Evolutionary conservation across 2,888 invertebrate genomes (phyloP), one percentile per base, ranked within the genome.

Genomic region (Drosophila bunnanda): DNA sequence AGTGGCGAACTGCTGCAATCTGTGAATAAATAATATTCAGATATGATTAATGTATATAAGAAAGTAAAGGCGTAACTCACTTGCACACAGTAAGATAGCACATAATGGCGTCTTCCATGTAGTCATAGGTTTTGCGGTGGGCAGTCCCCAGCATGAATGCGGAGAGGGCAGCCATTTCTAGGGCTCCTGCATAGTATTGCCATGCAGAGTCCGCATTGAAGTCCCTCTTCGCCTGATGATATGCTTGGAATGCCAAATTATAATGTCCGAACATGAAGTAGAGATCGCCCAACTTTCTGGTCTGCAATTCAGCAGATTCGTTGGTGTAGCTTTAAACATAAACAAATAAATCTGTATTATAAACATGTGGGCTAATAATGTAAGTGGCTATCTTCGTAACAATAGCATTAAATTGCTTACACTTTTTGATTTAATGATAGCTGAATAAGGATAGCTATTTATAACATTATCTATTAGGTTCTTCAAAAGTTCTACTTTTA

Each of bases 261-360:
- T 98, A 98, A 90, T 98, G 96, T 5, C 98, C 97, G 92, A 99
- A 98, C 94, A 99, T 95, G 92, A 99, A 99, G 93, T 98, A 98
- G 9, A 99, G 93, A 93, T 99, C 99, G 0, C 97, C 99, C 44
- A 99, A 93, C 66, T 98, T 96, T 69, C 99, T 94, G 54, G 98
- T 94, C 92, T 99, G 98, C 75, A 99, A 93, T 93, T 99, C 99
- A 0, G 97, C 96, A 25, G 97, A 96, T 89, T 97, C 97, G 44
- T 94, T 93, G 25, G 96, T 95, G 90, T 97, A 97, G 82, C 96
- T 97, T 28, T 20, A n/a, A 54, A 46, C 1, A 22, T 25, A 15
- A 44, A 15, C 8, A 15, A 43, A 43, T 22, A 15, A 15, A 22
- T 15, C 0, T 0, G 4, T 43, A 8, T 22, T 13, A 13, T 13